Percentiles rank a stretch among this genome's conserved stretches.
Evolutionary conservation across 2,888 invertebrate genomes (phyloP).

Genomic region (Callimorpha dominula): DNA sequence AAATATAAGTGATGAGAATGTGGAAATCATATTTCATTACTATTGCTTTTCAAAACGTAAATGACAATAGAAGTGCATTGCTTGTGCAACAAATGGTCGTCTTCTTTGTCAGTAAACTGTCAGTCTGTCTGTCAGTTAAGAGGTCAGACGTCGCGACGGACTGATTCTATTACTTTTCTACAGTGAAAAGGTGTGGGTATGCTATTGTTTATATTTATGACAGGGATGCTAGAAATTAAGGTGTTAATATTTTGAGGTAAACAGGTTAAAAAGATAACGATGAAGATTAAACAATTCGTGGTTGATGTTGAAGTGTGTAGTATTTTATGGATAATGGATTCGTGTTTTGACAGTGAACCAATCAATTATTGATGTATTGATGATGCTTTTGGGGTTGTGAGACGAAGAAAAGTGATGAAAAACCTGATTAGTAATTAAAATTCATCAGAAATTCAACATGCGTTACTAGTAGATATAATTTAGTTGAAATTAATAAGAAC

Average conservation of each 20-base stretch:
- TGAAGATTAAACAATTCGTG: neutral
- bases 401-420: neutral
- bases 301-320: neutral
- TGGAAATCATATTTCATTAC: slow-evolving; percentile 13
- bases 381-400: neutral
- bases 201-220: slow-evolving; percentile 40
- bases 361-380: neutral
- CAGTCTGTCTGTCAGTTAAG: slow-evolving; percentile 41
- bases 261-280: neutral
- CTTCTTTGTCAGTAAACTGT: slow-evolving; percentile 40
- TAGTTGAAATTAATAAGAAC: neutral
- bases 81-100: slow-evolving; percentile 40
- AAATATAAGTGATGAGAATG: slow-evolving; percentile 1
- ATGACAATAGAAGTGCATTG: slow-evolving; percentile 46
- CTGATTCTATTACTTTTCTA: slow-evolving; percentile 42
- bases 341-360: slow-evolving; percentile 6
- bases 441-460: no score
- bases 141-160: slow-evolving; percentile 49
- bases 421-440: neutral
- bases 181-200: slow-evolving; percentile 38
- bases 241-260: slow-evolving; percentile 15
- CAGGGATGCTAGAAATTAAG: slow-evolving; percentile 24
- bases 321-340: neutral
- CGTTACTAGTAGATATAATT: neutral
- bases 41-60: slow-evolving; percentile 13